Percentiles rank a stretch among this genome's conserved stretches.
Evolutionary conservation across 2,113 vertebrate genomes (phyloP).

Genomic region (Athene noctua): DNA sequence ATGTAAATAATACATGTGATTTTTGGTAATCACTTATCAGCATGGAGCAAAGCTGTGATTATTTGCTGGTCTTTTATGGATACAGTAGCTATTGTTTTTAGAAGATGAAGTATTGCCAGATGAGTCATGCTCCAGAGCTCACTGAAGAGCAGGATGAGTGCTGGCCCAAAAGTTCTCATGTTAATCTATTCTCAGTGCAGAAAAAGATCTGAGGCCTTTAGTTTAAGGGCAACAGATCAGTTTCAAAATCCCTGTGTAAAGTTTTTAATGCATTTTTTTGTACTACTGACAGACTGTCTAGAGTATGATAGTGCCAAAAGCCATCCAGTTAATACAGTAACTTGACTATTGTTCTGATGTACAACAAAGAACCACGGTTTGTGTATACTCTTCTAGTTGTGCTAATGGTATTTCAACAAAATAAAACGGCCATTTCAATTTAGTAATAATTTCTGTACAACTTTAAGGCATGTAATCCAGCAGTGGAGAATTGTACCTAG

Average conservation of each 20-base stretch:
- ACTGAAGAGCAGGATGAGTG: background rate
- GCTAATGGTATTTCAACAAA: background rate
- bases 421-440: background rate
- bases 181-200: background rate
- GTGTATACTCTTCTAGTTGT: background rate
- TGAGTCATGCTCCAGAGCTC: background rate
- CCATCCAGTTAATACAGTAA: background rate
- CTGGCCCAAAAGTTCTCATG: background rate
- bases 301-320: background rate
- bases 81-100: background rate
- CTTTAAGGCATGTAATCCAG: background rate
- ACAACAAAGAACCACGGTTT: background rate
- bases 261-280: background rate
- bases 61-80: background rate
- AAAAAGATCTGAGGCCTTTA: background rate
- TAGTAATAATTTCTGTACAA: background rate
- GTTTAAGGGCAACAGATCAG: background rate
- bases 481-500: background rate
- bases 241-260: background rate
- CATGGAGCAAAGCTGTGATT: background rate
- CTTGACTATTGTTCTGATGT: too few relatives aligned
- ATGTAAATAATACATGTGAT: background rate
- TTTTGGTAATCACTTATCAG: background rate
- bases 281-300: rapidly evolving
- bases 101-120: background rate